phyloP scores from a whole-genome alignment of 2,888 invertebrate genomes.

The Clivina fossor region DNA sequence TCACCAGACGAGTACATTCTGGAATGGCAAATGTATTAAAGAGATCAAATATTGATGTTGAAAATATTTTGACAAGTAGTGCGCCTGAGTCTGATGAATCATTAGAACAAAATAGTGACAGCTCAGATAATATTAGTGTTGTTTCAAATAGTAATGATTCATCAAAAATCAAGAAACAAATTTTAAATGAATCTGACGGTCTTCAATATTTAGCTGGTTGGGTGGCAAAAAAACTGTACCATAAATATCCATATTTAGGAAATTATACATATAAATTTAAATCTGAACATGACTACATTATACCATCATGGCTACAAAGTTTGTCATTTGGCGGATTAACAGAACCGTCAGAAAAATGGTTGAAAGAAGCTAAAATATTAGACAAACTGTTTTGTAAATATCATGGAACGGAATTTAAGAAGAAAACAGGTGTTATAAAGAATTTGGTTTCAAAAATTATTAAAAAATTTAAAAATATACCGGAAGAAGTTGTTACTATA shows the following conservation, averaged over 20 bases:
- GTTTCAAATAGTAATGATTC: not conserved
- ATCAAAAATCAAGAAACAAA: too few species aligned
- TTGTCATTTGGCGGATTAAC: conserved; percentile 37
- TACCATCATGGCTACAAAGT: conserved; percentile 37
- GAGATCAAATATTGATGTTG: not conserved
- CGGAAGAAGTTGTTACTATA: conserved; percentile 9
- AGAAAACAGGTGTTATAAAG: conserved; percentile 15
- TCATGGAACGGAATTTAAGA: conserved; percentile 19
- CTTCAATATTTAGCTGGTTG: conserved; percentile 34
- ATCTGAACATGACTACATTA: conserved; percentile 21
- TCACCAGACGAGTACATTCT: conserved; percentile 5
- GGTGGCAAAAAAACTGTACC: conserved; percentile 32
- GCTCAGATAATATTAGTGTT: not conserved
- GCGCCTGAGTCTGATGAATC: too few species aligned
- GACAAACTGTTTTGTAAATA: conserved; percentile 34
- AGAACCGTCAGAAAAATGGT: conserved; percentile 35
- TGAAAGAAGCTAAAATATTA: conserved; percentile 24
- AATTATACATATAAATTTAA: conserved; percentile 28
- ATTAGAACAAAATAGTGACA: too few species aligned
- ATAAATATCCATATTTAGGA: conserved; percentile 33
- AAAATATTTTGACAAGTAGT: too few species aligned
- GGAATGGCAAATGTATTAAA: conserved; percentile 3
- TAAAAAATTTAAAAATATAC: not conserved
- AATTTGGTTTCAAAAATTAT: conserved; percentile 18
- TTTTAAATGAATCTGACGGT: conserved; percentile 27